These are phyloP conservation scores for Sarcophaga caerulescens DNA, from an alignment of 2,888 invertebrate genomes.

Conservation along the genomic window DNA sequence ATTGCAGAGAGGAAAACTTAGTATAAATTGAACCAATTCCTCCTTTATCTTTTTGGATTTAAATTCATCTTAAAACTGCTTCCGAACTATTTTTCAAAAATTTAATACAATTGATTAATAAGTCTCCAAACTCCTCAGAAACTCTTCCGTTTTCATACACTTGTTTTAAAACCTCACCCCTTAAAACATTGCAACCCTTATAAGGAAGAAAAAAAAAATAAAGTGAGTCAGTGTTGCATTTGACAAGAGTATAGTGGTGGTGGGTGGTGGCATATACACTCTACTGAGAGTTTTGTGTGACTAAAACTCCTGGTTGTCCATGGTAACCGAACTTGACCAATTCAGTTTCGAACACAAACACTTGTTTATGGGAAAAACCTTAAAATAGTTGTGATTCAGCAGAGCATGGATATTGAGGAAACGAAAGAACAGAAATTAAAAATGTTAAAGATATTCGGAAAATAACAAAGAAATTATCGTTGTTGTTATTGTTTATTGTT, in stretches of 20 bases:
- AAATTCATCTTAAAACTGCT: too few species aligned
- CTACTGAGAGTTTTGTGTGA: slow-evolving; percentile 7
- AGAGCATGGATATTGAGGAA: slow-evolving; percentile 65
- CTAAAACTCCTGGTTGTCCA: slow-evolving; percentile 36
- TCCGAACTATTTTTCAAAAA: too few species aligned
- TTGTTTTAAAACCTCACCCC: too few species aligned
- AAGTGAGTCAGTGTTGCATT: not conserved
- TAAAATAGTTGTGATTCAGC: slow-evolving; percentile 43
- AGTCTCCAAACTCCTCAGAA: too few species aligned
- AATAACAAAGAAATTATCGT: slow-evolving; percentile 53
- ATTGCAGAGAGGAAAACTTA: too few species aligned
- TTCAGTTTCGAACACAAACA: slow-evolving; percentile 41
- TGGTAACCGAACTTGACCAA: slow-evolving; percentile 64
- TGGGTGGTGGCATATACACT: slow-evolving; percentile 9
- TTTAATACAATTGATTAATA: too few species aligned
- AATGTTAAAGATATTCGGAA: slow-evolving; percentile 48
- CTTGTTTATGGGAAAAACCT: slow-evolving; percentile 28
- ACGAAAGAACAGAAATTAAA: slow-evolving; percentile 1
- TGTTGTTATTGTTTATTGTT: not conserved
- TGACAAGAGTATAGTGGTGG: slow-evolving; percentile 14
- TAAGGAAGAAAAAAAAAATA: too few species aligned
- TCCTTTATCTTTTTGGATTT: too few species aligned
- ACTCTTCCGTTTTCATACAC: too few species aligned
- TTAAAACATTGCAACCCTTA: too few species aligned
- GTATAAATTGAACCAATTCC: too few species aligned